Evolutionary conservation across 2,113 vertebrate species (phyloP).

Genomic region (Lagenorhynchus albirostris): DNA sequence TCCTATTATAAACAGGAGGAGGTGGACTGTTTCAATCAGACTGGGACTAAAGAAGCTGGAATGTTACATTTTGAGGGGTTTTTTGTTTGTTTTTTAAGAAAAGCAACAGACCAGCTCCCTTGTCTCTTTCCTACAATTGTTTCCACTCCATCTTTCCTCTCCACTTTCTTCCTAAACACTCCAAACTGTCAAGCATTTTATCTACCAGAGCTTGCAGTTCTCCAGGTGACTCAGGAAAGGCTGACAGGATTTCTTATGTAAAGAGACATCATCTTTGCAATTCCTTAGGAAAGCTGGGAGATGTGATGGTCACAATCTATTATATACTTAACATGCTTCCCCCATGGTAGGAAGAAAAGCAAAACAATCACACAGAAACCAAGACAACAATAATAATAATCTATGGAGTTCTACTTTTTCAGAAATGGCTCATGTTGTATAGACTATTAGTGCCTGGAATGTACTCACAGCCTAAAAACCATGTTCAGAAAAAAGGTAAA

Average conservation of each 20-base stretch:
- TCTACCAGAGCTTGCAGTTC: slow-evolving; percentile 58
- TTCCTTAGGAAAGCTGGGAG: slow-evolving; percentile 68
- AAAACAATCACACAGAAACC: neutral
- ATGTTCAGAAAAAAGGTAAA: neutral
- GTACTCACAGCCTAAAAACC: neutral
- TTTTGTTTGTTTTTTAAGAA: slow-evolving; percentile 25
- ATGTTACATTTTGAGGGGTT: neutral
- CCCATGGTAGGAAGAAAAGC: neutral
- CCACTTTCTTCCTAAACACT: slow-evolving; percentile 66
- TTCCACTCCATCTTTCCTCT: slow-evolving; percentile 24
- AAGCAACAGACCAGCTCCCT: slow-evolving; percentile 2
- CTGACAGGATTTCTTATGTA: slow-evolving; percentile 72
- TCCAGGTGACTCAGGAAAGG: slow-evolving; percentile 73
- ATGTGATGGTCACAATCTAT: slow-evolving; percentile 66
- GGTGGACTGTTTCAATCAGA: neutral
- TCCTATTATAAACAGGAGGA: slow-evolving; percentile 34
- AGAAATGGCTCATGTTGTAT: neutral
- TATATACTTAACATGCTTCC: slow-evolving; percentile 1
- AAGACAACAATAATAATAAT: neutral
- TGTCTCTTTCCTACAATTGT: neutral
- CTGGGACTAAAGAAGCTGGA: slow-evolving; percentile 26
- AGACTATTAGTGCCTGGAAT: neutral
- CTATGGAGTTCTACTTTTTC: neutral
- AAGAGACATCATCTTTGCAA: slow-evolving; percentile 66
- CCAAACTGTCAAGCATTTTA: slow-evolving; percentile 71